Evolutionary conservation across 2,888 invertebrate genomes (phyloP).

Genomic region (Acrobasis consociella): DNA sequence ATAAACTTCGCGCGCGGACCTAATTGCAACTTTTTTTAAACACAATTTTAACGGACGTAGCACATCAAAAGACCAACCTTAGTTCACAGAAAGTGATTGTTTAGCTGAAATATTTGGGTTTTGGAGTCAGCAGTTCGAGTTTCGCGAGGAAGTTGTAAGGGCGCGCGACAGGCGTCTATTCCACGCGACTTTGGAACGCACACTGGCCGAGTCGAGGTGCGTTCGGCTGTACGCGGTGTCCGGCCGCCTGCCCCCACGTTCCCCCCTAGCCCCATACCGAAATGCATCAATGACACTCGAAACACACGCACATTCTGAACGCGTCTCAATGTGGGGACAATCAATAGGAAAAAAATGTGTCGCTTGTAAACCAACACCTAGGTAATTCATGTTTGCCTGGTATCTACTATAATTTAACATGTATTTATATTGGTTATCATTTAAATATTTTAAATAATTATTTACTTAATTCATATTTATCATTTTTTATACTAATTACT

Average conservation of each 20-base stretch:
- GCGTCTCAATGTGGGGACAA: conserved; percentile 58
- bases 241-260: conserved; percentile 55
- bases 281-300: conserved; percentile 81
- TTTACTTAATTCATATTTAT: no score
- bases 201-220: conserved; percentile 60
- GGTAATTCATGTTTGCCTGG: conserved; percentile 32
- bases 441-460: no score
- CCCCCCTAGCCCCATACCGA: conserved; percentile 71
- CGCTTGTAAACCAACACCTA: conserved; percentile 36
- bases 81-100: conserved; percentile 44
- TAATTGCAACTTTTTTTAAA: conserved; percentile 52
- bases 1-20: conserved; percentile 53
- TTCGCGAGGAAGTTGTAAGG: conserved; percentile 72
- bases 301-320: conserved; percentile 75
- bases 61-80: conserved; percentile 65
- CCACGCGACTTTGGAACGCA: conserved; percentile 71
- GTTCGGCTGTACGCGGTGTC: conserved; percentile 51
- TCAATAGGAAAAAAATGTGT: conserved; percentile 56
- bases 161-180: conserved; percentile 68
- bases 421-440: no score
- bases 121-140: conserved; percentile 59
- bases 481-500: no score
- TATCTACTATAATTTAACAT: conserved; percentile 18
- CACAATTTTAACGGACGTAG: conserved; percentile 45
- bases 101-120: conserved; percentile 42